Conservation (phyloP, 2,113 vertebrate species). For the Callopanchax toddi region DNA sequence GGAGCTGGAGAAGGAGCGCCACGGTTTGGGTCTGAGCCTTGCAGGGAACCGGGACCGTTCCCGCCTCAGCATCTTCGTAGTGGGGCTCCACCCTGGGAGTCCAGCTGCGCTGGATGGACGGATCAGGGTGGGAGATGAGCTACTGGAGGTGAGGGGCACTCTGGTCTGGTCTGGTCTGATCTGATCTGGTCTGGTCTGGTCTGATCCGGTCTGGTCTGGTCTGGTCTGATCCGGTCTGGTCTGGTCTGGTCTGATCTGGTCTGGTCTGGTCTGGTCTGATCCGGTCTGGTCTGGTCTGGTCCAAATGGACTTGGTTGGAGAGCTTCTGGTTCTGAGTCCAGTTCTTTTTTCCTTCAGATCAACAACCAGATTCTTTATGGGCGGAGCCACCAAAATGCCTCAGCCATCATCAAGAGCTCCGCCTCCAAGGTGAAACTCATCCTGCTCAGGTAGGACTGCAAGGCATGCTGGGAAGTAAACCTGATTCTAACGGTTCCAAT, state of each 20-base stretch:
- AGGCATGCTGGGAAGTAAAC: conserved; percentile 30
- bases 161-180: no score
- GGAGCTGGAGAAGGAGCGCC: conserved; percentile 94
- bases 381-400: conserved; percentile 97
- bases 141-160: conserved; percentile 86
- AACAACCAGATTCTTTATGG: conserved; percentile 94
- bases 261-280: no score
- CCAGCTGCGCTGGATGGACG: conserved; percentile 86
- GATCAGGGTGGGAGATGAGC: conserved; percentile 89
- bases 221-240: no score
- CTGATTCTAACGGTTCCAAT: not conserved
- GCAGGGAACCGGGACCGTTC: conserved; percentile 94
- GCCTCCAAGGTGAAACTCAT: conserved; percentile 90
- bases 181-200: no score
- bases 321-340: not conserved
- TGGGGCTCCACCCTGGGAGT: conserved; percentile 89
- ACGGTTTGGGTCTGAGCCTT: conserved; percentile 93
- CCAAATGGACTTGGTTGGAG: no score
- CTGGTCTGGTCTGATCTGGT: no score
- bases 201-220: no score
- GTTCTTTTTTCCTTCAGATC: conserved; percentile 79
- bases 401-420: conserved; percentile 93
- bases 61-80: conserved; percentile 93
- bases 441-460: conserved; percentile 88
- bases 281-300: no score